Percentiles rank a stretch among this genome's conserved stretches.
Conservation (phyloP, 2,797 vertebrate species). For the Eulemur rubriventer region DNA sequence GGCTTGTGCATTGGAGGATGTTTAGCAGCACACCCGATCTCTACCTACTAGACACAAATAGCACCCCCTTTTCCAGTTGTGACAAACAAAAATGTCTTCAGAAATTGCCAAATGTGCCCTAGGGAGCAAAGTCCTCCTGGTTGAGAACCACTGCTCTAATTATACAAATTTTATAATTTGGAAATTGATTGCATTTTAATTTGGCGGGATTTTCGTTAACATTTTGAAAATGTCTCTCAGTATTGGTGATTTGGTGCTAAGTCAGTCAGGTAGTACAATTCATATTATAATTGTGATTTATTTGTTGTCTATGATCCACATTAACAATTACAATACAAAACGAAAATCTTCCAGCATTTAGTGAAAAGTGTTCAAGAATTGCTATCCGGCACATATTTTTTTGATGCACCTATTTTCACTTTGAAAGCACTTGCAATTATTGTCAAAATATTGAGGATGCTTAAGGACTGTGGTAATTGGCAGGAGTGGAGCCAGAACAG, state of each 20-base stretch:
- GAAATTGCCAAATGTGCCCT: neutral
- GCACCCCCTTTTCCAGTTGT: neutral
- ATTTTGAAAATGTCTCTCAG: neutral
- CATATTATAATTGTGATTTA: neutral
- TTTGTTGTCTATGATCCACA: neutral
- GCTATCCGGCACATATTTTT: neutral
- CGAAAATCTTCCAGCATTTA: neutral
- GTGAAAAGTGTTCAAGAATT: neutral
- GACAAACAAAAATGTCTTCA: neutral
- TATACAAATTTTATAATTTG: neutral
- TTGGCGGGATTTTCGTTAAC: neutral
- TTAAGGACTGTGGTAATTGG: neutral
- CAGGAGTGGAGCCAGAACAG: neutral
- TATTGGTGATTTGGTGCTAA: neutral
- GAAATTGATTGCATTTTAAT: neutral
- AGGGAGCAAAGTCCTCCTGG: neutral
- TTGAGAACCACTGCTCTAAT: neutral
- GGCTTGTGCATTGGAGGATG: neutral
- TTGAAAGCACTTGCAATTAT: slow-evolving; percentile 14
- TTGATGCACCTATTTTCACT: slow-evolving; percentile 30
- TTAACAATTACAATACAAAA: neutral
- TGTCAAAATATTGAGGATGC: slow-evolving; percentile 42
- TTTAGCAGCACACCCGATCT: neutral
- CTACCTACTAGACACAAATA: neutral
- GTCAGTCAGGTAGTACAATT: neutral